Evolutionary conservation across 2,888 invertebrate genomes (phyloP).

Genomic region (Cataglyphis livida): DNA sequence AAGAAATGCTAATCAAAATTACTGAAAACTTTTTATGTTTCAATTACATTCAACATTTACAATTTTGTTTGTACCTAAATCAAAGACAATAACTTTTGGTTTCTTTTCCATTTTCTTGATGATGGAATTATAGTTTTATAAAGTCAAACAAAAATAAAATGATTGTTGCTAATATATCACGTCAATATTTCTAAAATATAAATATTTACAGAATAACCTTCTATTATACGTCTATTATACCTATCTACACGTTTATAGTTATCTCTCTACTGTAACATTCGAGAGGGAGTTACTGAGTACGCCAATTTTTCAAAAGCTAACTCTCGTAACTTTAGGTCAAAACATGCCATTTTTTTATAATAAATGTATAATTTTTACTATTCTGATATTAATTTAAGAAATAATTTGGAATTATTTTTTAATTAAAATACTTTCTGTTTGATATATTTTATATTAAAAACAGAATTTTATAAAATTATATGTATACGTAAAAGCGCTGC

Average conservation of each 20-base stretch:
- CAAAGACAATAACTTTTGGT: slow-evolving; percentile 86
- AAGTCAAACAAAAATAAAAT: background rate
- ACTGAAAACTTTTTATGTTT: background rate
- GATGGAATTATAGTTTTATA: background rate
- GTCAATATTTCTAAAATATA: background rate
- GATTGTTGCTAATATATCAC: background rate
- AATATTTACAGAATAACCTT: background rate
- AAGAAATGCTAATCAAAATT: background rate
- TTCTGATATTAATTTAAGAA: too few species aligned
- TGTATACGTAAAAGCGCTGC: too few species aligned
- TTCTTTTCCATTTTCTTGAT: slow-evolving; percentile 57
- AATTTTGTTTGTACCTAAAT: slow-evolving; percentile 85
- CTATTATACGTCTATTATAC: too few species aligned
- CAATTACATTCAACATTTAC: background rate
- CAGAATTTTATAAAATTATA: too few species aligned
- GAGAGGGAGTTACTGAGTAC: background rate
- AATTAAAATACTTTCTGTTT: too few species aligned
- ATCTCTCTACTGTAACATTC: background rate
- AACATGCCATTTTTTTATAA: too few species aligned
- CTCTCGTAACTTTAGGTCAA: too few species aligned
- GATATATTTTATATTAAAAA: too few species aligned
- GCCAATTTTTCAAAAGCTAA: background rate
- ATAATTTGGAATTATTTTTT: too few species aligned
- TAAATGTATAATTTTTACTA: too few species aligned
- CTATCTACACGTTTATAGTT: background rate